Percentiles rank a stretch among this genome's conserved stretches.
These are phyloP conservation scores for Polymixis flavicincta DNA, from an alignment of 2,888 invertebrate genomes.

Conservation along the genomic window DNA sequence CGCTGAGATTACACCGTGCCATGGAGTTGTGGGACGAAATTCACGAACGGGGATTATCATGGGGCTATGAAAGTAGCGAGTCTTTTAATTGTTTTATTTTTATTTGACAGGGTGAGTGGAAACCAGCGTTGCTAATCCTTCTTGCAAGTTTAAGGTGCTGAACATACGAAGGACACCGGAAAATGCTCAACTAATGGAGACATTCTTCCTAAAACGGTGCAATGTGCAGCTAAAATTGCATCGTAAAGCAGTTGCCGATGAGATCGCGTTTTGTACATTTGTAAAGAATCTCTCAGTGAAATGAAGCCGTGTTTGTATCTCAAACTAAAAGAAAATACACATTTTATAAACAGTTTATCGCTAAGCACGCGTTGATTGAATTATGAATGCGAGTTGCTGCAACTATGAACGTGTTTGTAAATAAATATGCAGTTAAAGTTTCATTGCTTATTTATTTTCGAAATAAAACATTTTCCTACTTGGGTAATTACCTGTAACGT, in stretches of 20 bases:
- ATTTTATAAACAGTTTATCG: conserved; percentile 10
- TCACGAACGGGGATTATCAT: conserved; percentile 79
- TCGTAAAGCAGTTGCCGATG: too few species aligned
- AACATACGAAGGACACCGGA: too few species aligned
- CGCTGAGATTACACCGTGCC: conserved; percentile 79
- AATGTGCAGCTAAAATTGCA: too few species aligned
- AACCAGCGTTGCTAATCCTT: too few species aligned
- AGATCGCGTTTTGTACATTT: background rate
- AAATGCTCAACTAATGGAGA: too few species aligned
- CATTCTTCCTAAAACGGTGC: too few species aligned
- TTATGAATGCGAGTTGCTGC: conserved; percentile 14
- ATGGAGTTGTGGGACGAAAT: conserved; percentile 82
- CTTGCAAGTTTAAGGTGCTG: background rate
- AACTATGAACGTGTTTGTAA: conserved; percentile 1
- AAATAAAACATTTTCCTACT: background rate
- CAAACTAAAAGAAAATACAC: conserved; percentile 26
- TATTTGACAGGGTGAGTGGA: background rate
- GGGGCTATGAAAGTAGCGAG: conserved; percentile 70
- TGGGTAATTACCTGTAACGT: background rate
- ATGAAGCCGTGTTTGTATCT: conserved; percentile 24
- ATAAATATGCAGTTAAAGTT: conserved; percentile 3
- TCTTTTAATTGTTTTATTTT: background rate
- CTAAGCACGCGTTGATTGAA: conserved; percentile 15
- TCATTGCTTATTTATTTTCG: background rate
- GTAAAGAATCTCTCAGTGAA: conserved; percentile 12